Base-by-base conservation (phyloP, 1,140 invertebrate species). In the Atta cephalotes region DNA sequence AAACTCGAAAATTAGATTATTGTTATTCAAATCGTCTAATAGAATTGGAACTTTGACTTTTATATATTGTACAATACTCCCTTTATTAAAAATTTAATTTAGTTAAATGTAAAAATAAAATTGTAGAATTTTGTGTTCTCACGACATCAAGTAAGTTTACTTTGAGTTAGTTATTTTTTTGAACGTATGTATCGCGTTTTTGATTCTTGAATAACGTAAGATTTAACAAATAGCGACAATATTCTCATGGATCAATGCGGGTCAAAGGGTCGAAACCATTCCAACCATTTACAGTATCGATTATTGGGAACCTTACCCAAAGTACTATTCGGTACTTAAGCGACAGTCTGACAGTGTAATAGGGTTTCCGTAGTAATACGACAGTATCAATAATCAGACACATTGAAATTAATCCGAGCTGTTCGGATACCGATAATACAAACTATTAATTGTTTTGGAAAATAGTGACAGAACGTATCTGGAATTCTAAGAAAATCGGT, bases 381-480 rank as follows among this genome's bases (percentile, higher is more conserved):
- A 62, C 80, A 74, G 56, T 84, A 84, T 84, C 80, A 84, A 84
- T 84, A 84, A 84, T 84, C 80, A 84, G 80, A 35, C 70, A 35
- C 70, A 76, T 84, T 74, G 80, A 84, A 84, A 84, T 84, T 84
- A 84, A 84, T 84, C 70, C 56, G 58, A 49, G 56, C 68, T 72
- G 70, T 71, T 74, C 74, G 45, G 49, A 51, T 84, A 74, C 71
- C 68, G 51, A 58, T 76, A 74, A 63, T 51, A 35, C 3, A 62
- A 84, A 51, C 14, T 28, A 62, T 76, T 51, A 74, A 74, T 28
- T 49, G 49, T 74, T 18, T 4, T 49, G 56, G 1, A 60, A 25
- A 31, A 60, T 21, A 60, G 3, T 39, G 12, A 58, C 10, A 31
- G 10, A 53, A 81, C 4, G 3, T n/a, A 58, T 81, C 21, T 1